Conservation (phyloP, 2,113 vertebrate species). For the Oceanites oceanicus region DNA sequence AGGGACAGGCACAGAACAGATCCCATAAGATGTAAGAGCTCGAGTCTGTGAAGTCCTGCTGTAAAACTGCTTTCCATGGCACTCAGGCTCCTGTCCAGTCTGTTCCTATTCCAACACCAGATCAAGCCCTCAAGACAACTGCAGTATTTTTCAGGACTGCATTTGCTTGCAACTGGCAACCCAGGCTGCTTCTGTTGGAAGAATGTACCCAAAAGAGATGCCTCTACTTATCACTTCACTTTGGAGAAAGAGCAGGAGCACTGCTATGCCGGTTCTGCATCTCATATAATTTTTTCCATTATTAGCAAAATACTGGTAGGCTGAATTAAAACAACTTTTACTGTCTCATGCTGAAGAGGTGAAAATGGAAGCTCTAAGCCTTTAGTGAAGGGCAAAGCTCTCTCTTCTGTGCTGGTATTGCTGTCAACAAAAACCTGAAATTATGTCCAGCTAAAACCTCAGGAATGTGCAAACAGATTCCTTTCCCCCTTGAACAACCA, state of each 20-base stretch:
- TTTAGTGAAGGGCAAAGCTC: not conserved
- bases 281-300: not conserved
- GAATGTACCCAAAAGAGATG: not conserved
- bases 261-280: not conserved
- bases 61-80: not conserved
- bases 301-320: not conserved
- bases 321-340: not conserved
- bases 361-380: not conserved
- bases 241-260: not conserved
- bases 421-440: not conserved
- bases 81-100: not conserved
- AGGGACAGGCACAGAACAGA: not conserved
- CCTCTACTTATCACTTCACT: not conserved
- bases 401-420: not conserved
- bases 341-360: accelerated
- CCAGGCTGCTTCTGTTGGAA: not conserved
- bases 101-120: not conserved
- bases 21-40: accelerated
- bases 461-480: not conserved
- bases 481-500: not conserved
- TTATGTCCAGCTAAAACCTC: not conserved
- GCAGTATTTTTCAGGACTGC: not conserved
- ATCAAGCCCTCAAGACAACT: not conserved
- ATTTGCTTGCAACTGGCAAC: not conserved
- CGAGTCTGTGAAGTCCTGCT: not conserved